phyloP scores from a whole-genome alignment of 2,888 invertebrate species.

The Priapulus caudatus region DNA sequence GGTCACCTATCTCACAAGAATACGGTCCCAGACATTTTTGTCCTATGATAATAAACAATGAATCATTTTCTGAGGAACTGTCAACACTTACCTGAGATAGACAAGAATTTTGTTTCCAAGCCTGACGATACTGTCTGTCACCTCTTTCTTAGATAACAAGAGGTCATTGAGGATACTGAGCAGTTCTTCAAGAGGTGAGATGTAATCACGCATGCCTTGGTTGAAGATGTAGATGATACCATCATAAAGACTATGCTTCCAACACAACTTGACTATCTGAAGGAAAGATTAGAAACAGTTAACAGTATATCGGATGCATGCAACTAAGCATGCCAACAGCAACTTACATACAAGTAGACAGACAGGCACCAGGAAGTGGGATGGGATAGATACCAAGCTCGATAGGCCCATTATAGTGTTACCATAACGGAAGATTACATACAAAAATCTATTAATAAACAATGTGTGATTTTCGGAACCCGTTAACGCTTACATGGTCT shows the following conservation, averaged over 20 bases:
- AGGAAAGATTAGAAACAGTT: conserved; percentile 37
- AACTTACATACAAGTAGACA: neutral
- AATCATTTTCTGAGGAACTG: no score
- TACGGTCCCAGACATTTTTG: no score
- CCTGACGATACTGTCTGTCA: conserved; percentile 41
- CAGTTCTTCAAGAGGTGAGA: conserved; percentile 54
- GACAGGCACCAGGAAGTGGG: no score
- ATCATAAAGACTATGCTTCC: conserved; percentile 52
- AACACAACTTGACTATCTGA: conserved; percentile 47
- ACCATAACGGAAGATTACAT: no score
- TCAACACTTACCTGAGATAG: conserved; percentile 56
- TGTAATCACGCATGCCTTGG: conserved; percentile 59
- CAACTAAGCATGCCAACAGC: no score
- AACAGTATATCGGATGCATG: no score
- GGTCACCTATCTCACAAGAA: no score
- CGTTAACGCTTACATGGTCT: conserved; percentile 54
- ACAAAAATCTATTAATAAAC: no score
- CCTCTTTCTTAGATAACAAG: conserved; percentile 5
- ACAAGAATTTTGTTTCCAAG: conserved; percentile 72
- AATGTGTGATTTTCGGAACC: no score
- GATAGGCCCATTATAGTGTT: no score
- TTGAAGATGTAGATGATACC: conserved; percentile 64
- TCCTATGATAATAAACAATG: no score
- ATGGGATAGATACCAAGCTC: no score
- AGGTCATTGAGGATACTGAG: conserved; percentile 5